A percentile compares a stretch with the other conserved stretches of the same genome.
Conservation (phyloP, 2,888 invertebrate species). For the Drosophila phalerata region DNA sequence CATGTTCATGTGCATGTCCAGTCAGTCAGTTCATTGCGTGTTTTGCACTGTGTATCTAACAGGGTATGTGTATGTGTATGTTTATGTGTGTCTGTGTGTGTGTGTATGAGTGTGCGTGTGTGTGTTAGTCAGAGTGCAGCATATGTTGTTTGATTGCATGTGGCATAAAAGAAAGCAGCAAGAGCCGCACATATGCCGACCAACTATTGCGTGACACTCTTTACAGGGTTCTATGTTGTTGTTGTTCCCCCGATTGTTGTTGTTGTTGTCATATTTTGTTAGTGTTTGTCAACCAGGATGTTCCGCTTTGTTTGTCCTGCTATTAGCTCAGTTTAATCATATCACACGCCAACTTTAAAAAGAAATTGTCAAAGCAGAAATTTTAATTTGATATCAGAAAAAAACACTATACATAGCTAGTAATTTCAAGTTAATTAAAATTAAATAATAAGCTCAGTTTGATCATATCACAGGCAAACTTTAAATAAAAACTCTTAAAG, state of each 20-base stretch:
- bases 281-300: slow-evolving; percentile 52
- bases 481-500: too few species aligned
- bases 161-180: slow-evolving; percentile 64
- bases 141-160: slow-evolving; percentile 75
- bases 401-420: neutral
- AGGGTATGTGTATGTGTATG: neutral
- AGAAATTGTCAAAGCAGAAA: neutral
- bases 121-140: slow-evolving; percentile 49
- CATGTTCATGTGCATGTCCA: slow-evolving; percentile 54
- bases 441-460: too few species aligned
- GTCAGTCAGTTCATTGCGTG: slow-evolving; percentile 65
- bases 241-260: slow-evolving; percentile 31
- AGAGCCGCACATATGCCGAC: slow-evolving; percentile 46
- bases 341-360: slow-evolving; percentile 21
- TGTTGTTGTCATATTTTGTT: slow-evolving; percentile 56
- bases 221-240: slow-evolving; percentile 24
- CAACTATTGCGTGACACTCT: slow-evolving; percentile 55
- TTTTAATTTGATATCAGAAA: neutral
- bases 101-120: slow-evolving; percentile 6
- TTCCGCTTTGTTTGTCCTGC: slow-evolving; percentile 43
- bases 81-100: slow-evolving; percentile 7
- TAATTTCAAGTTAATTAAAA: too few species aligned
- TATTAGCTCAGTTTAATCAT: slow-evolving; percentile 39
- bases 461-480: too few species aligned
- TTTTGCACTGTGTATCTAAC: slow-evolving; percentile 43